Evolutionary conservation across 2,888 invertebrate genomes (phyloP), one percentile per base, ranked within the genome.

Genomic region (Ceramica pisi): DNA sequence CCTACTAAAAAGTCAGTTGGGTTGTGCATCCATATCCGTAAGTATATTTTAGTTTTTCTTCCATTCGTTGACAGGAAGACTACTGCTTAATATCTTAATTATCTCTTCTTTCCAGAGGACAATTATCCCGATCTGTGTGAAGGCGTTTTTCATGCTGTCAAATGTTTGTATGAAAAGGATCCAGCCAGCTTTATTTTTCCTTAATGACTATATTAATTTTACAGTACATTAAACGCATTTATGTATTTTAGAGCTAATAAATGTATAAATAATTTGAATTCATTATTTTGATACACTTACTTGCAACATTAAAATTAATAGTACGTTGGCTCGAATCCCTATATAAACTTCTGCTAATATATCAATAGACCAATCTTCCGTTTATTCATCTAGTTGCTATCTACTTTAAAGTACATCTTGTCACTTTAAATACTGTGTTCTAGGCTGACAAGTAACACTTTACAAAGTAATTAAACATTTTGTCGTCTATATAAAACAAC

Each of bases 121-220:
- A 87, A 91, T n/a, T 94, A 94, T 77, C 85, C 87, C 21, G 93
- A 94, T 26, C 68, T 90, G 31, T 95, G 95, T 62, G 94, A 94
- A 80, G 91, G 89, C 10, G 90, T 93, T 38, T 95, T 92, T 81
- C 88, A 91, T 78, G 89, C 92, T 9, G 88, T 89, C 0, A 94
- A 93, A 84, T 95, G 95, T 84, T 85, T 95, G 69, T 95, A 94
- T 70, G 93, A 94, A 81, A 85, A 83, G 21, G 91, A 95, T 70
- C 94, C 95, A 7, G 51, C 89, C 0, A 92, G 89, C 71, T 95
- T 95, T 81, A 88, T 95, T 69, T 94, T 94, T 62, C 93, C 94
- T 14, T 94, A 76, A 88, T 76, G 50, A 57, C 62, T 38, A 14
- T 26, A 51, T 44, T 57, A 21, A 57, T 57, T 66, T 71, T 53